phyloP scores from a whole-genome alignment of 2,797 vertebrate genomes.

The Crax fasciolata region DNA sequence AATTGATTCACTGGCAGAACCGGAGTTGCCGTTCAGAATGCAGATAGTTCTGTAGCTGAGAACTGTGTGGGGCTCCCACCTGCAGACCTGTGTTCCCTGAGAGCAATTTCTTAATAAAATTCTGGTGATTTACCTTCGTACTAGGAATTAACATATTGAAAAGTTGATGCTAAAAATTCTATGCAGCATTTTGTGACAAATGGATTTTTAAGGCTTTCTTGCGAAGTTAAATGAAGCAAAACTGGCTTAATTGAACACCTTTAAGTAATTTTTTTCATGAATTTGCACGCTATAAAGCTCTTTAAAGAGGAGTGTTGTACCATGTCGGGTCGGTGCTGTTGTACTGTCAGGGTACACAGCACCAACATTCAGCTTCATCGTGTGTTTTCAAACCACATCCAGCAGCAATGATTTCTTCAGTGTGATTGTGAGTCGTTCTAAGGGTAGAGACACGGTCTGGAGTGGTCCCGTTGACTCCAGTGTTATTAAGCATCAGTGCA shows the following conservation, averaged over 20 bases:
- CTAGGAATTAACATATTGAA: not conserved
- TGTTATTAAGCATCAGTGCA: not conserved
- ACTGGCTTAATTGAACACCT: not conserved
- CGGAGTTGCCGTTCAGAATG: not conserved
- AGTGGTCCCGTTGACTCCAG: not conserved
- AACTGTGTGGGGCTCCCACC: not conserved
- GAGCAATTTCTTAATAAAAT: not conserved
- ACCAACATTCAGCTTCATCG: not conserved
- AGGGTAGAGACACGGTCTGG: accelerated
- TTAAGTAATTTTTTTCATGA: not conserved
- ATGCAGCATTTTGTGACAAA: not conserved
- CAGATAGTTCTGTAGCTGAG: not conserved
- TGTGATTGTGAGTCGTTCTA: not conserved
- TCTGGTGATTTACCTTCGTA: not conserved
- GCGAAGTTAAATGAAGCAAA: not conserved
- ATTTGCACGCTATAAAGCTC: not conserved
- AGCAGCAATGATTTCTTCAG: not conserved
- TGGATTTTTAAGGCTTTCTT: not conserved
- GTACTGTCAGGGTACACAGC: not conserved
- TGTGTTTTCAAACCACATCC: not conserved
- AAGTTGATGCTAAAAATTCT: not conserved
- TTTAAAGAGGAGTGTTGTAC: not conserved
- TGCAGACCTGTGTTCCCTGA: not conserved
- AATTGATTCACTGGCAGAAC: not conserved
- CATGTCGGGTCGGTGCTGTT: not conserved